Percentiles rank a stretch among this genome's conserved stretches.
Conservation (phyloP, 2,113 vertebrate species). For the Lipotes vexillifer region DNA sequence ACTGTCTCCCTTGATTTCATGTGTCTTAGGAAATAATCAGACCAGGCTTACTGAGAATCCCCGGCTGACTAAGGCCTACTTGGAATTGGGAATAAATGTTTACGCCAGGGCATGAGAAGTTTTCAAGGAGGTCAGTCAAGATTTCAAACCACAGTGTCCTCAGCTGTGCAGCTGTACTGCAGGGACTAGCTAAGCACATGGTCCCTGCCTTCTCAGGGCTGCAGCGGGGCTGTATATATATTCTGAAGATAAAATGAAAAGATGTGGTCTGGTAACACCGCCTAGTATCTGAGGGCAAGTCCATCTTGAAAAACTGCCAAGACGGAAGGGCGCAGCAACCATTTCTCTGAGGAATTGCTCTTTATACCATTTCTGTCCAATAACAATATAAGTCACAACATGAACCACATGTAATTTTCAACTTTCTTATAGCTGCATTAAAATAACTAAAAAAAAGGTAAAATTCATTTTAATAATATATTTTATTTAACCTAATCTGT, state of each 20-base stretch:
- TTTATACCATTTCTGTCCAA: not conserved
- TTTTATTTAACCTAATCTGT: not conserved
- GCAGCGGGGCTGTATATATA: not conserved
- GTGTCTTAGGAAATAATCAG: not conserved
- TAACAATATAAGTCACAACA: not conserved
- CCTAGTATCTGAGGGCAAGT: not conserved
- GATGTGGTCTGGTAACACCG: not conserved
- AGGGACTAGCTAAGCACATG: not conserved
- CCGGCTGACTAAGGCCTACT: not conserved
- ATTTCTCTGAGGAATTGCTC: not conserved
- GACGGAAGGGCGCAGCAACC: not conserved
- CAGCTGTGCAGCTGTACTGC: not conserved
- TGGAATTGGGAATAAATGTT: not conserved
- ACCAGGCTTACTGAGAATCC: not conserved
- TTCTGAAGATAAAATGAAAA: slow-evolving; percentile 2
- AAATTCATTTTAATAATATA: not conserved
- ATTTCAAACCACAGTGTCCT: not conserved
- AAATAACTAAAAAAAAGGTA: not conserved
- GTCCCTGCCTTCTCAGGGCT: not conserved
- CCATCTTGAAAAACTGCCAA: not conserved
- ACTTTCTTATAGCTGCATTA: not conserved
- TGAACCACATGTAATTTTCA: not conserved
- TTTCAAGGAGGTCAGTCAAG: not conserved
- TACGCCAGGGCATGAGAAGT: not conserved
- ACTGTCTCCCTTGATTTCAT: not conserved